Conservation (phyloP, 2,888 invertebrate genomes). For the Julus scandinavius region DNA sequence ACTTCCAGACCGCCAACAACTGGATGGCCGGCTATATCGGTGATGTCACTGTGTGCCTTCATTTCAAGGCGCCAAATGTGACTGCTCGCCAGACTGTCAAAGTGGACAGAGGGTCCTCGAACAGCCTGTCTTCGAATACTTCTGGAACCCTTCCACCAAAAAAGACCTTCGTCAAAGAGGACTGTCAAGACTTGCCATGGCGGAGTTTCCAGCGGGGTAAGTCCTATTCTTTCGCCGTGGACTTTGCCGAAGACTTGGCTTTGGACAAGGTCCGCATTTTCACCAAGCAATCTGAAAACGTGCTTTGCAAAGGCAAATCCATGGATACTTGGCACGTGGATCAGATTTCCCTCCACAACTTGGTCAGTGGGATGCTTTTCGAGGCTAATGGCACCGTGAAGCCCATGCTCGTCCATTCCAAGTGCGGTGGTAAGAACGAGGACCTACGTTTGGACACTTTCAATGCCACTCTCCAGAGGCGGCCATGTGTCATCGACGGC, state of each 20-base stretch:
- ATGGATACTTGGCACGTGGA: constrained; percentile 51
- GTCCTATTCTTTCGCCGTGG: constrained; percentile 31
- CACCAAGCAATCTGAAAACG: background rate
- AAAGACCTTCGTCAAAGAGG: constrained; percentile 1
- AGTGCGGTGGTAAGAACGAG: background rate
- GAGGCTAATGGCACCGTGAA: background rate
- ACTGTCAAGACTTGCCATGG: constrained; percentile 48
- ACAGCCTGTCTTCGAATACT: background rate
- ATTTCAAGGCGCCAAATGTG: constrained; percentile 25
- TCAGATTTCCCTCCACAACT: constrained; percentile 33
- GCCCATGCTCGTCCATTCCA: background rate
- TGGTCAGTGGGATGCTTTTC: constrained; percentile 30
- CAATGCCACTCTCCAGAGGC: background rate
- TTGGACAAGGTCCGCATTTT: constrained; percentile 49
- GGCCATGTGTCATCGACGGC: constrained; percentile 50
- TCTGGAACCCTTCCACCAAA: background rate
- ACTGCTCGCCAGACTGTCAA: no score
- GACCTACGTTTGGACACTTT: constrained; percentile 49
- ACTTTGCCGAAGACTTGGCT: background rate
- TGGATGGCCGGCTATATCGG: constrained; percentile 56
- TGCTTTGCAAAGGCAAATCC: constrained; percentile 9
- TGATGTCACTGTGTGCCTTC: constrained; percentile 52
- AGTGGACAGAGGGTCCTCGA: no score
- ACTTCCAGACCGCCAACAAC: constrained; percentile 19
- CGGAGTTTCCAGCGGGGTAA: constrained; percentile 50